Evolutionary conservation across 2,113 vertebrate genomes (phyloP), one percentile per base, ranked within the genome.

Genomic region (Mesocricetus auratus): DNA sequence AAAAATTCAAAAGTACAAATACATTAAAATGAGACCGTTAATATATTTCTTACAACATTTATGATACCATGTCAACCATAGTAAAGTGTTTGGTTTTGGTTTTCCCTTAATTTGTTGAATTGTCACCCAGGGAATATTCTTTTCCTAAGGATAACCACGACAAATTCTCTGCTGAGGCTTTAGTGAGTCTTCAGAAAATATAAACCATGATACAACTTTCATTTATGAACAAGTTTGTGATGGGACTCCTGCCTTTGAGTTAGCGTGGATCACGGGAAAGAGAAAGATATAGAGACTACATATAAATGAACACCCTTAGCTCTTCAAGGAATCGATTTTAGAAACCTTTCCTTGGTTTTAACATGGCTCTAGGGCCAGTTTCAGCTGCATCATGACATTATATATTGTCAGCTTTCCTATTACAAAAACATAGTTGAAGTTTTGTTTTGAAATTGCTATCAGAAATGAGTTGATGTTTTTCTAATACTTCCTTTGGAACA

Each of bases 371-470:
- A 26, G 64, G 58, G 64, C 17, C 39, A 85, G 9, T 94, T 87
- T 94, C 88, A 90, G 39, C 71, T 94, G 42, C 24, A 66, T 91
- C 75, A 66, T 93, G 87, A 88, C 96, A 36, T 42, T 29, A 77
- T 83, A 13, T 86, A 86, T 91, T 98, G 83, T 94, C 21, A 81
- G 2, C 93, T 97, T 89, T 47, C 74, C 92, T 93, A 90, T 93
- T 96, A 64, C 0, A 87, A 77, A 89, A 71, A 42, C 77, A 93
- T 0, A n/a, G 83, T 74, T 94, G 88, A 93, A 96, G 60, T 77
- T 71, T 88, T 95, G 94, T 96, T 95, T 87, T 68, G 91, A 9
- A 93, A 56, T 94, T 97, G n/a, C 47, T 93, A 69, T 31, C 88
- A 95, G 79, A 96, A 93, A 77, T 69, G 85, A 85, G 33, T 62